Percentiles rank a stretch among this genome's conserved stretches.
Evolutionary conservation across 2,113 vertebrate species (phyloP).

Genomic region (Pongo abelii): DNA sequence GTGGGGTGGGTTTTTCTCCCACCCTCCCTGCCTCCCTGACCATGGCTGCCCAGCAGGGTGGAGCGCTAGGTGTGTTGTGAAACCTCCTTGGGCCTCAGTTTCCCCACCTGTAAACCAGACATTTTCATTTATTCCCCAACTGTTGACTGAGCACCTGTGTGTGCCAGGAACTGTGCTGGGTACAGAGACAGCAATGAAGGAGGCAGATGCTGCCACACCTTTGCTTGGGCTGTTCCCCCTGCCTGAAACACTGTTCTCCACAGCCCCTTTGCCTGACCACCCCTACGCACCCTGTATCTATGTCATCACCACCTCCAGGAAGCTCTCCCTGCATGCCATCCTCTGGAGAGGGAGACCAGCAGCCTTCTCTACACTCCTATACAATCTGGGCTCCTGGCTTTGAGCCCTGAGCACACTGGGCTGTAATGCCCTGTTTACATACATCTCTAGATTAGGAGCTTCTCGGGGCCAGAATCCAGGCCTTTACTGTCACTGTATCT

Average conservation of each 20-base stretch:
- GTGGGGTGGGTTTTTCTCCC: too few relatives aligned
- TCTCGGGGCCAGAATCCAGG: background rate
- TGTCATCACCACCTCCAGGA: background rate
- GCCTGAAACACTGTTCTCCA: background rate
- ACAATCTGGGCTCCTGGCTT: accelerated
- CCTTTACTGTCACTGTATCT: background rate
- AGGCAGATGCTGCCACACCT: background rate
- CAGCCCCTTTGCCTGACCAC: too few relatives aligned
- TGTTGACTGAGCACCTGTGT: accelerated
- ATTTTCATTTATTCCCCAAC: background rate
- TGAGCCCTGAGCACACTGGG: background rate
- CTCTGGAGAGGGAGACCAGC: background rate
- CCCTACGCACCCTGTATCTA: background rate
- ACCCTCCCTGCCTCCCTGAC: too few relatives aligned
- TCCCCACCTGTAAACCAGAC: background rate
- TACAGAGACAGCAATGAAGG: background rate
- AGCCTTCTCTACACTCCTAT: accelerated
- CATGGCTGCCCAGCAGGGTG: background rate
- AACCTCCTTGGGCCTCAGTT: background rate
- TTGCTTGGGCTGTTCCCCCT: accelerated
- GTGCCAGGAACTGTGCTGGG: background rate
- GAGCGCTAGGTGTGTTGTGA: background rate
- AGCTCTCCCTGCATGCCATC: background rate
- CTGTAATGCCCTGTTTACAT: accelerated
- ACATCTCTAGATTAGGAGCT: background rate